A percentile compares a stretch with the other conserved stretches of the same genome.
These are phyloP conservation scores for Riptortus pedestris DNA, from an alignment of 1,140 invertebrate genomes.

Conservation along the genomic window DNA sequence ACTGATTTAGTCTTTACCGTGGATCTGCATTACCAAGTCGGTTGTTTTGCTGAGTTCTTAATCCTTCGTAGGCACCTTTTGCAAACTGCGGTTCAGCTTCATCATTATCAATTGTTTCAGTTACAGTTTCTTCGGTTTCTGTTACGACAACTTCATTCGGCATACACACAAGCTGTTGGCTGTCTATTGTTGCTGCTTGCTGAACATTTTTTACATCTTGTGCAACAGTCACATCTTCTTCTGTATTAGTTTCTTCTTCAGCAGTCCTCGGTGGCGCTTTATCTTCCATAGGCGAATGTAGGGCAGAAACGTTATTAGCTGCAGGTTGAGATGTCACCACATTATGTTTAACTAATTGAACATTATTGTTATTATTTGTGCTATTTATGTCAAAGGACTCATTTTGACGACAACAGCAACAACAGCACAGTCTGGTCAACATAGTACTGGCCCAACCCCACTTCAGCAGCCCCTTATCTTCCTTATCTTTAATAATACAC, in stretches of 20 bases:
- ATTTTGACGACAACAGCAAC: neutral
- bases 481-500: constrained; percentile 6
- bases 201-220: no score
- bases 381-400: neutral
- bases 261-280: neutral
- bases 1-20: constrained; percentile 6
- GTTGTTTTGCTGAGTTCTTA: neutral
- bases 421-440: neutral
- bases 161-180: neutral
- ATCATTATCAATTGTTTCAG: neutral
- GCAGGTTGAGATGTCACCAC: neutral
- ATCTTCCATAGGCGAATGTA: neutral
- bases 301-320: neutral
- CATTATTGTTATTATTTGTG: no score
- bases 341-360: no score
- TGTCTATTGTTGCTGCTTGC: neutral
- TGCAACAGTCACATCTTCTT: neutral
- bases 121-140: neutral
- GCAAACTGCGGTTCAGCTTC: neutral
- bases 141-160: neutral
- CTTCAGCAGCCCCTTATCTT: neutral
- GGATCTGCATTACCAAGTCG: constrained; percentile 13
- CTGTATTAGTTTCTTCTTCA: neutral
- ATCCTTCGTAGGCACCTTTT: neutral
- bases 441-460: constrained; percentile 1